Evolutionary conservation across 1,140 invertebrate species (phyloP), one percentile per base, ranked within the genome.

Genomic region (Grapholita molesta): DNA sequence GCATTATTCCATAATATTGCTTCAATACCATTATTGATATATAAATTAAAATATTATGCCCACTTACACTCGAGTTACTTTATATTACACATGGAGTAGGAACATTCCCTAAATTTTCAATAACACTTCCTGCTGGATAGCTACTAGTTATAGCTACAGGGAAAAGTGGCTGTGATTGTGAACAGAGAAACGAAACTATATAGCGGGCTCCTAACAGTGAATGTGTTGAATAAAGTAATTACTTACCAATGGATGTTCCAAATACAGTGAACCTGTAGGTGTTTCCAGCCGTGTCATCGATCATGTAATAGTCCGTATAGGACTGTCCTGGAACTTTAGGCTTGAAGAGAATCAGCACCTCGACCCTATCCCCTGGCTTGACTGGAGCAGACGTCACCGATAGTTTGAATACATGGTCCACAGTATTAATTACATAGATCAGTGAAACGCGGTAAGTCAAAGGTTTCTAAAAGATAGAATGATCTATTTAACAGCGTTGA

Each of bases 271-370:
- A 67, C 70, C 81, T 79, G 35, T 84, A 87, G 67, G 69, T 73
- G 73, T 85, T 85, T 5, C 84, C 85, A 33, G 70, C 71, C 8
- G 81, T 84, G 35, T 90, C 86, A 61, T 89, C 88, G 24, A 91
- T 71, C 5, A 90, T 68, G 57, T 81, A 91, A 74, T 91, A 89
- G 21, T 91, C 86, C 2, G 86, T 88, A 66, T 81, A 90, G 3
- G 82, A 80, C 57, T 89, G 86, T 0, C 79, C 75, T 0, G 80
- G 70, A 6, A 83, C 67, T 48, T 80, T 84, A 3, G 89, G 85
- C 35, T 76, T 78, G 67, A 89, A 91, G 18, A 74, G 18, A 55
- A 88, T 77, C 55, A 67, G 82, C 1, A 90, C 72, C 71, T 79
- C 76, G 2, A 74, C 84, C 42, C 48, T 71, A 7, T 85, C 76